Percentiles rank a stretch among this genome's conserved stretches.
These are phyloP conservation scores for Corbicula japonica DNA, from an alignment of 2,888 invertebrate species.

Conservation along the genomic window DNA sequence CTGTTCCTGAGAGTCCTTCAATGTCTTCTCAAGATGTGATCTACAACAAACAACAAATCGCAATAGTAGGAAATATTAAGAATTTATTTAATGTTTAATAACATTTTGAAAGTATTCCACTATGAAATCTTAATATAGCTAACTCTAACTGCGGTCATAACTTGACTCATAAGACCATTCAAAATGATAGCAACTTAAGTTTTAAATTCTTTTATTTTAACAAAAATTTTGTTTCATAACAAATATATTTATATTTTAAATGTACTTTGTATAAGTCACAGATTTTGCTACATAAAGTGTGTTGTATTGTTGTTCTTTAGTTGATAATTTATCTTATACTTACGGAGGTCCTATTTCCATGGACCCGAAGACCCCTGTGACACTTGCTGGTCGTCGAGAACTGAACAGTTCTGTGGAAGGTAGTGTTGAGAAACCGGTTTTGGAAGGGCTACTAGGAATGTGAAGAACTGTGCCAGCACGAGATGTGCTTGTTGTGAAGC, in stretches of 20 bases:
- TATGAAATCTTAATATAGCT: too few species aligned
- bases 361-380: slow-evolving; percentile 28
- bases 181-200: too few species aligned
- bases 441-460: slow-evolving; percentile 72
- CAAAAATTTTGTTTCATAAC: too few species aligned
- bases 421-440: slow-evolving; percentile 79
- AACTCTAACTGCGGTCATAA: too few species aligned
- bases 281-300: too few species aligned
- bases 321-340: slow-evolving; percentile 59
- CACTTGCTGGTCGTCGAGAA: slow-evolving; percentile 66
- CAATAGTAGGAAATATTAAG: not conserved
- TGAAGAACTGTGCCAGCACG: slow-evolving; percentile 56
- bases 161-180: too few species aligned
- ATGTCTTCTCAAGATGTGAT: slow-evolving; percentile 79
- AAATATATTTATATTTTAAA: too few species aligned
- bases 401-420: slow-evolving; percentile 73
- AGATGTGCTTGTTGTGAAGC: slow-evolving; percentile 57
- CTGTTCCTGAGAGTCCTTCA: slow-evolving; percentile 82
- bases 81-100: too few species aligned
- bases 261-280: too few species aligned
- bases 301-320: too few species aligned
- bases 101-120: too few species aligned
- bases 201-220: too few species aligned
- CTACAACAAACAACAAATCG: slow-evolving; percentile 57
- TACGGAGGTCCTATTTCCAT: slow-evolving; percentile 77